These are phyloP conservation scores for Tauraco erythrolophus DNA, from an alignment of 2,113 vertebrate species.

Conservation along the genomic window DNA sequence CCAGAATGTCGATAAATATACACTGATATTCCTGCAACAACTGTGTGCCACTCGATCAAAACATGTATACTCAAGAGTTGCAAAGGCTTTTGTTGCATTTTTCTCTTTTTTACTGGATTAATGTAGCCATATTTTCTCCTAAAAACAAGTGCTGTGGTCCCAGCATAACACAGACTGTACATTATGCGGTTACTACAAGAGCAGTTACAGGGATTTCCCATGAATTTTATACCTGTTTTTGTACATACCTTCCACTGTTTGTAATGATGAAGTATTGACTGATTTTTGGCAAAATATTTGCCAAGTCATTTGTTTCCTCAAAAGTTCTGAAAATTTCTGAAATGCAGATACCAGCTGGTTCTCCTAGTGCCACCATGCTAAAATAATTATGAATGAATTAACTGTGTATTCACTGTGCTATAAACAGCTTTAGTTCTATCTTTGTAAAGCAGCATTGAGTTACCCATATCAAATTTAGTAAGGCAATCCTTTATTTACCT, in stretches of 20 bases:
- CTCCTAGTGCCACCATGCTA: neutral
- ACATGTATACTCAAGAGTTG: neutral
- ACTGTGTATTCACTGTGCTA: conserved; percentile 44
- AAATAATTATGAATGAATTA: conserved; percentile 60
- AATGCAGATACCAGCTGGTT: neutral
- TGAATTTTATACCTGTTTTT: neutral
- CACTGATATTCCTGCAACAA: neutral
- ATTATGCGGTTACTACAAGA: neutral
- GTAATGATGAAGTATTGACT: neutral
- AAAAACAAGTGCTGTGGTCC: neutral
- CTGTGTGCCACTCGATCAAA: neutral
- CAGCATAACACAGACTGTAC: neutral
- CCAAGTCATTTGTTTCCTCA: neutral
- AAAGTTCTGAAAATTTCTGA: neutral
- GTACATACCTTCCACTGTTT: neutral
- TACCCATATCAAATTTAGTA: conserved; percentile 76
- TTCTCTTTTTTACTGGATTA: neutral
- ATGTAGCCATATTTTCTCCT: neutral
- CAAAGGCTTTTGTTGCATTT: neutral
- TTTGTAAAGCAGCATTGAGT: conserved; percentile 66
- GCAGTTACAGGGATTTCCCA: neutral
- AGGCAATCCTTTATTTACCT: conserved; percentile 77
- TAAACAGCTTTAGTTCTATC: conserved; percentile 71
- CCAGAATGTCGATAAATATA: neutral
- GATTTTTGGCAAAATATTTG: neutral